These are phyloP conservation scores for Hipparchia semele DNA, from an alignment of 2,888 invertebrate genomes.

Conservation along the genomic window DNA sequence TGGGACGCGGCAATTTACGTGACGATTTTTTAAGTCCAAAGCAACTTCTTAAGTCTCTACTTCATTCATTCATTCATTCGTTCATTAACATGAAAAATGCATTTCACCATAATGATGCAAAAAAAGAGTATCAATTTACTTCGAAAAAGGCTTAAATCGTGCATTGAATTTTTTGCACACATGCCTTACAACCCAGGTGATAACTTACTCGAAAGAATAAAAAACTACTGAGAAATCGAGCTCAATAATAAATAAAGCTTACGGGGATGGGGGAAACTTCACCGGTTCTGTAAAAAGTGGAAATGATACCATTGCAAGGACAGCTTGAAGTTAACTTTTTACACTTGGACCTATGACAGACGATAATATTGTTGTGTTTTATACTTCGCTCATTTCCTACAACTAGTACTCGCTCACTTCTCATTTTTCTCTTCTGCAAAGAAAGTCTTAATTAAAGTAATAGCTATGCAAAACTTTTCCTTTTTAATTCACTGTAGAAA, in stretches of 20 bases:
- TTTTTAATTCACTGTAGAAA: no score
- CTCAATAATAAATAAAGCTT: constrained; percentile 32
- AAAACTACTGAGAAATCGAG: constrained; percentile 22
- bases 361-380: no score
- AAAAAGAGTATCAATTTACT: constrained; percentile 20
- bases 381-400: no score
- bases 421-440: no score
- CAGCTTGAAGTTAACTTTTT: constrained; percentile 10
- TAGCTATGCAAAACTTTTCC: no score
- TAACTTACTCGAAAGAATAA: constrained; percentile 32
- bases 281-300: constrained; percentile 18
- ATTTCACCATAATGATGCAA: constrained; percentile 17
- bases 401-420: no score
- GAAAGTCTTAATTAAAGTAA: no score
- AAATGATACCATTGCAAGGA: constrained; percentile 16
- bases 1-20: no score
- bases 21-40: no score
- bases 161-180: constrained; percentile 23
- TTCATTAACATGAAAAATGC: constrained; percentile 8
- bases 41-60: no score
- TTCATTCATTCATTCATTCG: no score
- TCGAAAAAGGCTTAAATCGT: constrained; percentile 19
- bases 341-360: neutral
- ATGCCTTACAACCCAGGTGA: constrained; percentile 18
- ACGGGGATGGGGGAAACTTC: constrained; percentile 19